Percentiles rank a stretch among this genome's conserved stretches.
Evolutionary conservation across 2,113 vertebrate species (phyloP).

Genomic region (Chloroceryle aenea): DNA sequence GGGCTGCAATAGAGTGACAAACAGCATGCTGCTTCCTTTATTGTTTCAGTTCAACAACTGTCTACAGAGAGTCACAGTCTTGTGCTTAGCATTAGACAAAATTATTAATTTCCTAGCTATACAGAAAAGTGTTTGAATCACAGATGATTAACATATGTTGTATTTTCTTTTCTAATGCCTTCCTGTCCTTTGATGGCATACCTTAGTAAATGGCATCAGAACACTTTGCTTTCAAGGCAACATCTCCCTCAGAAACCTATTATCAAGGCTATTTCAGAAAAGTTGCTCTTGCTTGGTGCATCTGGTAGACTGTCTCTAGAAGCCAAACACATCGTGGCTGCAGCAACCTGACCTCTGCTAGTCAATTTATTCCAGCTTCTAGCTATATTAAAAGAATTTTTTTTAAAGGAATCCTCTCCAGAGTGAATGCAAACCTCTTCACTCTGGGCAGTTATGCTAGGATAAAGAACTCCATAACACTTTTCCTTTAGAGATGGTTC

Average conservation of each 20-base stretch:
- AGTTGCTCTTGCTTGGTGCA: neutral
- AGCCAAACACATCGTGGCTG: neutral
- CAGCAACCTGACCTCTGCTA: neutral
- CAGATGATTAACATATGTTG: constrained; percentile 21
- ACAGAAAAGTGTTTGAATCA: constrained; percentile 32
- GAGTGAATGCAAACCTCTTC: neutral
- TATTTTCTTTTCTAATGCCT: constrained; percentile 27
- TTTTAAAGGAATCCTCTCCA: neutral
- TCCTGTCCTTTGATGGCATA: neutral
- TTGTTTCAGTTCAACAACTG: constrained; percentile 50
- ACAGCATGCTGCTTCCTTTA: neutral
- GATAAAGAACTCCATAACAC: neutral
- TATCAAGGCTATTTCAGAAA: constrained; percentile 45
- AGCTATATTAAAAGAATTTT: neutral
- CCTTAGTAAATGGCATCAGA: neutral
- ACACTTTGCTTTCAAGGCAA: neutral
- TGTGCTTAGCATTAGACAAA: constrained; percentile 16
- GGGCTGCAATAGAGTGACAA: neutral
- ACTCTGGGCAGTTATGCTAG: neutral
- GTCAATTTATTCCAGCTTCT: constrained; percentile 27
- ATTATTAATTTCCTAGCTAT: constrained; percentile 28
- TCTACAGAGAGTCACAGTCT: constrained; percentile 10
- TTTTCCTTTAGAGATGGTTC: neutral
- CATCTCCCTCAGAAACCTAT: constrained; percentile 34
- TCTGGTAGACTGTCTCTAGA: constrained; percentile 1